A percentile compares a stretch with the other conserved stretches of the same genome.
phyloP scores from a whole-genome alignment of 1,140 invertebrate genomes.

The Helicoverpa armigera region DNA sequence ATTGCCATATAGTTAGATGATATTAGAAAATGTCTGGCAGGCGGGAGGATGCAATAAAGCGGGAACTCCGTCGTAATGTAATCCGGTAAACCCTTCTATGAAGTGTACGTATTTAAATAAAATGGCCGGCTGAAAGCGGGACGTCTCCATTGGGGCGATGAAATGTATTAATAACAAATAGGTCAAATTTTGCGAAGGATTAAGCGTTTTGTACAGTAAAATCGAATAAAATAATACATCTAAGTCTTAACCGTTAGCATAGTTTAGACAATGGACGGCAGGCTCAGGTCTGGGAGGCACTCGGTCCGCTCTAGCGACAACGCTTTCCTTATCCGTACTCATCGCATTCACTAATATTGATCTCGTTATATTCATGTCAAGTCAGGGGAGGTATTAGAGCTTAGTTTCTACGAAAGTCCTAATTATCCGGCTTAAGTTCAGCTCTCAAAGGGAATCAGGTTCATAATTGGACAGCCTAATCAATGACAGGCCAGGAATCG shows the following conservation, averaged over 20 bases:
- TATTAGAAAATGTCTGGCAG: slow-evolving; percentile 81
- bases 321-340: not conserved
- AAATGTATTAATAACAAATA: slow-evolving; percentile 73
- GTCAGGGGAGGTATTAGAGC: not conserved
- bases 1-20: slow-evolving; percentile 84
- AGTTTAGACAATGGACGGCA: slow-evolving; percentile 73
- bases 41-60: slow-evolving; percentile 82
- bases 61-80: slow-evolving; percentile 62
- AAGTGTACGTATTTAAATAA: slow-evolving; percentile 79
- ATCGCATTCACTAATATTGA: not conserved
- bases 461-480: slow-evolving; percentile 37
- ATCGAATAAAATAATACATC: slow-evolving; percentile 73
- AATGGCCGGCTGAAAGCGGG: slow-evolving; percentile 78
- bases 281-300: slow-evolving; percentile 65
- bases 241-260: slow-evolving; percentile 79
- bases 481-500: slow-evolving; percentile 4
- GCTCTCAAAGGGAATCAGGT: slow-evolving; percentile 15
- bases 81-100: slow-evolving; percentile 81
- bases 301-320: slow-evolving; percentile 59
- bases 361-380: not conserved
- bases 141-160: slow-evolving; percentile 63
- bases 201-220: slow-evolving; percentile 86
- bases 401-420: slow-evolving; percentile 27
- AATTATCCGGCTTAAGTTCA: slow-evolving; percentile 5
- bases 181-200: slow-evolving; percentile 80